Base-by-base conservation (phyloP, 1,140 invertebrate species). In the Venturia canescens region DNA sequence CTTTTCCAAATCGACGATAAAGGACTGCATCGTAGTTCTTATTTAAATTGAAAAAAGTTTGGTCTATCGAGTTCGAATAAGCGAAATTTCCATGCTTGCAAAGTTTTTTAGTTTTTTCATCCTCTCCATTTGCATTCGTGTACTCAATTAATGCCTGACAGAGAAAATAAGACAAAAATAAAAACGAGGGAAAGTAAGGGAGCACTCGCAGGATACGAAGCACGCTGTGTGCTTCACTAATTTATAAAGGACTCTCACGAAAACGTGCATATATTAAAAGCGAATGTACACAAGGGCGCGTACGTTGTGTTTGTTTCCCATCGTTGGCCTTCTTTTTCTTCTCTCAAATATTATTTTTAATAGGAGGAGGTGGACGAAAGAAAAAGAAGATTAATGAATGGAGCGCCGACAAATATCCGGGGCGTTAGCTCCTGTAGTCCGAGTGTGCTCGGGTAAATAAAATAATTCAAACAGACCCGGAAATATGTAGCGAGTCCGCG, bases 381-480 rank as follows among this genome's bases (percentile, higher is more conserved):
- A 57, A 74, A 57, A 74, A 74, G 34, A 57, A 16, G 48, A 57
- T 21, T 21, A 48, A 44, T 48, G 15, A 21, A 50, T 31, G 44
- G 48, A 72, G 71, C 1, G 15, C 71, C 34, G 53, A 74, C 71
- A 57, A 74, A 74, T 74, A 74, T 53, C 48, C 71, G 48, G 48
- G 48, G 71, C 71, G 70, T 72, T 72, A 72, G 70, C 48, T 57
- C 44, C n/a, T 16, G 71, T 15, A 53, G 48, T 53, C 71, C 71
- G 71, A 74, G 44, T 74, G 23, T 27, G 71, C 34, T 57, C 71
- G 71, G 23, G 71, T 74, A 57, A 53, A 74, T 74, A 74, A 74
- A 74, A 74, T 74, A 74, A 74, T 74, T 74, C 71, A 74, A 74
- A 57, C 71, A 74, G 23, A 48, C 71, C 48, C 71, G 71, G 44